Conservation (phyloP, 2,113 vertebrate species). For the Amia ocellicauda region DNA sequence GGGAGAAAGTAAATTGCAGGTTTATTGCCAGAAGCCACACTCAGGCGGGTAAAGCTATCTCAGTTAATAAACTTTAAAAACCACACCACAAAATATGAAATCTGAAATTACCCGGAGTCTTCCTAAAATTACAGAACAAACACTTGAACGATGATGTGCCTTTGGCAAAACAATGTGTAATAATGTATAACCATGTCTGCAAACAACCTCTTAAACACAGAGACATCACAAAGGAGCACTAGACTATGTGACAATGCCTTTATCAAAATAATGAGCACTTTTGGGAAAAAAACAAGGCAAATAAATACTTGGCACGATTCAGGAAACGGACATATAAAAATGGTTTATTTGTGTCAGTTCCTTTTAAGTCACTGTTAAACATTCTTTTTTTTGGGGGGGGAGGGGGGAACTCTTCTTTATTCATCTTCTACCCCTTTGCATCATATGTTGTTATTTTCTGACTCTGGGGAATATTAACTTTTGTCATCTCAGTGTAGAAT, state of each 20-base stretch:
- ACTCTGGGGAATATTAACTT: conserved; percentile 56
- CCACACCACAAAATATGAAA: conserved; percentile 39
- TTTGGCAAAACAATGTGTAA: neutral
- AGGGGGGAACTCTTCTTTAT: conserved; percentile 47
- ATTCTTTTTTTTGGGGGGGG: conserved; percentile 40
- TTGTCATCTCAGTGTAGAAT: conserved; percentile 39
- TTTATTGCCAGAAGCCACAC: conserved; percentile 40
- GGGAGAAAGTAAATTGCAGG: conserved; percentile 31
- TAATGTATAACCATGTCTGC: neutral
- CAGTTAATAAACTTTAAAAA: conserved; percentile 38
- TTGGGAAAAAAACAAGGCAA: conserved; percentile 28
- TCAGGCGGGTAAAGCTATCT: conserved; percentile 32
- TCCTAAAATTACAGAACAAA: neutral
- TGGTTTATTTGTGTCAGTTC: conserved; percentile 43
- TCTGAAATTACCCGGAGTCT: conserved; percentile 35
- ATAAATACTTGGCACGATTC: conserved; percentile 23
- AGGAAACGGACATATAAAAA: neutral
- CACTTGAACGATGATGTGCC: neutral
- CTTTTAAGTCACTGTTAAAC: conserved; percentile 38
- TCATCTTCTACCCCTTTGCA: conserved; percentile 51
- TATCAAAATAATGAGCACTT: conserved; percentile 42
- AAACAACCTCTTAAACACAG: neutral
- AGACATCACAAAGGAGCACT: neutral
- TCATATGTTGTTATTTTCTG: conserved; percentile 53
- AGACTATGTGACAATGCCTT: conserved; percentile 10